phyloP scores from a whole-genome alignment of 2,113 vertebrate genomes.

The Toxostoma redivivum region DNA sequence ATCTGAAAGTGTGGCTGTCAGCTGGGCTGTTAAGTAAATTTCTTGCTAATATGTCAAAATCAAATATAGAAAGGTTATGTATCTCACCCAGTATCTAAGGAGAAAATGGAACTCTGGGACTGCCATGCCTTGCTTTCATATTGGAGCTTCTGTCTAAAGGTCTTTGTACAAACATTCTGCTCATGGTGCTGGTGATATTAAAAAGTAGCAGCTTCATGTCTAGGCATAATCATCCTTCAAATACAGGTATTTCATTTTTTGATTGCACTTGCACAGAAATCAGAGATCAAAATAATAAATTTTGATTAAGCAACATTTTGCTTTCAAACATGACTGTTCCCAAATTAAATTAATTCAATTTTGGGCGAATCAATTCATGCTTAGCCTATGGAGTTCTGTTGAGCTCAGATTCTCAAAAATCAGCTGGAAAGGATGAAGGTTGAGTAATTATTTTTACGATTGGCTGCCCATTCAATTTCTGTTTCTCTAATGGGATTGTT shows the following conservation, averaged over 20 bases:
- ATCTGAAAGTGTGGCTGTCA: neutral
- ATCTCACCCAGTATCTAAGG: neutral
- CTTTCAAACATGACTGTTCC: constrained; percentile 2
- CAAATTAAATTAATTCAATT: constrained; percentile 41
- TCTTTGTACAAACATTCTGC: neutral
- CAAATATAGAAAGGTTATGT: neutral
- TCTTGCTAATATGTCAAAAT: neutral
- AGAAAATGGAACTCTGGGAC: neutral
- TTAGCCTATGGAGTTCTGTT: constrained; percentile 18
- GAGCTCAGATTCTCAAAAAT: constrained; percentile 28
- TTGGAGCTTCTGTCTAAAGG: neutral
- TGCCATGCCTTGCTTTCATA: neutral
- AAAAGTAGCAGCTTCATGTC: neutral
- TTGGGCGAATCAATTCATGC: constrained; percentile 16
- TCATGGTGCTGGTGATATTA: neutral
- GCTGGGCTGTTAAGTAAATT: neutral
- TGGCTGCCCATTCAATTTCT: constrained; percentile 60
- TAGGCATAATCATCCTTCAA: neutral
- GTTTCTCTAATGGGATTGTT: constrained; percentile 40
- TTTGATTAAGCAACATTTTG: constrained; percentile 11
- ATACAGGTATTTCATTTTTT: neutral
- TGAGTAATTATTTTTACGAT: constrained; percentile 47
- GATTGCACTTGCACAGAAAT: neutral
- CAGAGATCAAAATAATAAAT: constrained; percentile 14
- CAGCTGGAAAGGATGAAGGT: constrained; percentile 38